Evolutionary conservation across 2,113 vertebrate species (phyloP), one percentile per base, ranked within the genome.

Genomic region (Thalassoma bifasciatum): DNA sequence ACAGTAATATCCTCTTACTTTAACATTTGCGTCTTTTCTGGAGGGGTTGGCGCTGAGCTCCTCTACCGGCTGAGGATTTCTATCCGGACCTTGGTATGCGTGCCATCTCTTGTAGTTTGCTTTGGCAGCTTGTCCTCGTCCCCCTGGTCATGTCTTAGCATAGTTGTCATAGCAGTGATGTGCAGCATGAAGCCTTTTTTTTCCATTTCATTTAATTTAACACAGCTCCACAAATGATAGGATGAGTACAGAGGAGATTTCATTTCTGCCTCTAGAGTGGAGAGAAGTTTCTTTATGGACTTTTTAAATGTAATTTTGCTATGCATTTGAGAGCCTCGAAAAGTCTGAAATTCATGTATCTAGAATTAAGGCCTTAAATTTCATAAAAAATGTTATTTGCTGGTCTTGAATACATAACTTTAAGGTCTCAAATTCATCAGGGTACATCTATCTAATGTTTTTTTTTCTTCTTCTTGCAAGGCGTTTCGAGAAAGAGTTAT

Each of bases 131-230:
- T 19, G 64, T 58, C 59, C 52, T 47, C 5, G 7, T 53, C 34
- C 63, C 22, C 38, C 23, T 17, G 23, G 76, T 68, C 65, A 57
- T 74, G 65, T 59, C 65, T 69, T 81, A 23, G 81, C 67, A 86
- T 79, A 81, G 57, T 85, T 83, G 63, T 81, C 82, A 87, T 75
- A 81, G 74, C 14, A 2, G 26, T 66, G 53, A 81, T 86, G 51
- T 47, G 59, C 54, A 71, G 72, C 77, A 64, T 75, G 75, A 77
- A 64, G 40, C 44, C 64, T 44, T 40, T 30, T 40, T 30, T 76
- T 64, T 66, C 66, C 37, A 77, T 59, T 71, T 24, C 14, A 24
- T 47, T 66, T 46, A n/a, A 40, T 66, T 36, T 16, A 57, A 30
- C 17, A 53, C 58, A 59, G 50, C 30, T 64, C 16, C 2, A 2